Evolutionary conservation across 1,140 invertebrate species (phyloP).

Genomic region (Orchesella cincta): DNA sequence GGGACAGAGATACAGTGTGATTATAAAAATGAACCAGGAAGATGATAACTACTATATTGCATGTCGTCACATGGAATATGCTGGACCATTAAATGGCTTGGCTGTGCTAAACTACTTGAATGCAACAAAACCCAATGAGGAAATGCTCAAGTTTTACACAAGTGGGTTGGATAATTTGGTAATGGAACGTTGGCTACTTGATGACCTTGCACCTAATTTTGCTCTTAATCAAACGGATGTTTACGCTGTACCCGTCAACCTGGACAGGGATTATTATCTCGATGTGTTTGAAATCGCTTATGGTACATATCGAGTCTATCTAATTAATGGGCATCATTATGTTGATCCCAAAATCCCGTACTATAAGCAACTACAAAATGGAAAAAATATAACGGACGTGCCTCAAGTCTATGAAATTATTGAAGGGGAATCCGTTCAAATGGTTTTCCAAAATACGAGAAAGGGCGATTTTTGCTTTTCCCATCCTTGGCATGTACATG

Average conservation of each 20-base stretch:
- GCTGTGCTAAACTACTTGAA: slow-evolving; percentile 16
- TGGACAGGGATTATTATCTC: slow-evolving; percentile 16
- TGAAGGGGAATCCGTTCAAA: slow-evolving; percentile 33
- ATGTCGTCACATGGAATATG: not conserved
- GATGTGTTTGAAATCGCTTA: not conserved
- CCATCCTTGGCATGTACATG: slow-evolving; percentile 46
- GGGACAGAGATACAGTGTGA: slow-evolving; percentile 27
- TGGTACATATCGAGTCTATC: not conserved
- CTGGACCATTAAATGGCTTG: slow-evolving; percentile 13
- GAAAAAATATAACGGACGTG: slow-evolving; percentile 25
- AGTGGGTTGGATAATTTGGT: not conserved
- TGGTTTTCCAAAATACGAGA: slow-evolving; percentile 39
- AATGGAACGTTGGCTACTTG: not conserved
- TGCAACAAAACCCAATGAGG: not conserved
- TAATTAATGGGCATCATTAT: slow-evolving; percentile 33
- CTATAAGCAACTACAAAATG: not conserved
- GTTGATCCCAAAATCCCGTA: slow-evolving; percentile 16
- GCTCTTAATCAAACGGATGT: not conserved
- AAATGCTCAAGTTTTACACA: not conserved
- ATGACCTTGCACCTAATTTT: not conserved
- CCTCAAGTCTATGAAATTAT: slow-evolving; percentile 36
- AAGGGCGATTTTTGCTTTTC: slow-evolving; percentile 1
- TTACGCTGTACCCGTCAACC: slow-evolving; percentile 6
- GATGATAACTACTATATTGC: slow-evolving; percentile 20
- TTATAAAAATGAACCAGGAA: slow-evolving; percentile 12